A percentile compares a stretch with the other conserved stretches of the same genome.
Conservation (phyloP, 2,113 vertebrate genomes). For the Strigops habroptila region DNA sequence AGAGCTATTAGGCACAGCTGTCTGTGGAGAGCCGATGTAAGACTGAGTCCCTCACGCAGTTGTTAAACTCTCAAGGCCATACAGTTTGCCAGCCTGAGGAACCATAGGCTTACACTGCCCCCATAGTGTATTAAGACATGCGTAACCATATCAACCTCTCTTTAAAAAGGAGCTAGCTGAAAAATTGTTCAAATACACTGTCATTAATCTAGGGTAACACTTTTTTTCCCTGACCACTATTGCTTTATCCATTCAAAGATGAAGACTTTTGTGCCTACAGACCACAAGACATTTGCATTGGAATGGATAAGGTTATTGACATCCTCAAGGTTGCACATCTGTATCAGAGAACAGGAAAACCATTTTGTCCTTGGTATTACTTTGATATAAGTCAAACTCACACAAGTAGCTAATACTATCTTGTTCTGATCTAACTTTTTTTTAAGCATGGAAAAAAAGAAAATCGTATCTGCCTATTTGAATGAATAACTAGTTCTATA, state of each 20-base stretch:
- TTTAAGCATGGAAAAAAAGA: neutral
- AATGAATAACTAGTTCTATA: neutral
- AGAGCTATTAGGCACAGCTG: neutral
- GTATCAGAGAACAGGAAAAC: neutral
- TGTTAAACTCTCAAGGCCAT: neutral
- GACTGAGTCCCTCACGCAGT: neutral
- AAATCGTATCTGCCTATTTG: fast-evolving
- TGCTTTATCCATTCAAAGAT: neutral
- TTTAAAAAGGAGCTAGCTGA: neutral
- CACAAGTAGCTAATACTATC: neutral
- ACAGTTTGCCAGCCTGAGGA: neutral
- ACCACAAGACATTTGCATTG: neutral
- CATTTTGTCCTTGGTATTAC: neutral
- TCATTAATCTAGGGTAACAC: neutral
- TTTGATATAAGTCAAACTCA: neutral
- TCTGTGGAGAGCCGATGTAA: neutral
- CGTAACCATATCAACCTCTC: neutral
- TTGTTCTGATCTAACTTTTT: neutral
- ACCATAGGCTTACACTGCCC: neutral
- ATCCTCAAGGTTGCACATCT: neutral
- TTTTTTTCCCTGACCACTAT: neutral
- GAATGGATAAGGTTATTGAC: neutral
- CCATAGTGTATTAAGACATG: neutral
- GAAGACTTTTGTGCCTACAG: neutral
- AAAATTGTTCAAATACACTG: neutral